Evolutionary conservation across 2,113 vertebrate species (phyloP), one percentile per base, ranked within the genome.

Genomic region (Vulpes ferrilata): DNA sequence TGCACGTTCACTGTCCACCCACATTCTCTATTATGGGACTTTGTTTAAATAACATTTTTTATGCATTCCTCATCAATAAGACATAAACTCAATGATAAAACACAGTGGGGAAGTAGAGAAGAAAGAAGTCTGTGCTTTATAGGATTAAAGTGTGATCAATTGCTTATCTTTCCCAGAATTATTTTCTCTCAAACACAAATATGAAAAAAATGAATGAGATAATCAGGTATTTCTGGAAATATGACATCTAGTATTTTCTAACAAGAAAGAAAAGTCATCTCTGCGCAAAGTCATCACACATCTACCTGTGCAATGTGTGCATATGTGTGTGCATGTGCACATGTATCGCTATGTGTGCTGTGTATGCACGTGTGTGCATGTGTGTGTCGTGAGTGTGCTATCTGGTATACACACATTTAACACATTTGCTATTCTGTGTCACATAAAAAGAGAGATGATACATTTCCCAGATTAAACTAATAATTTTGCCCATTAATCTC

Each of bases 381-480:
- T 48, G 32, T 43, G 20, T 79, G 23, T 53, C 11, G 32, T 43
- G 20, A 79, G 23, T 53, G 16, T 20, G 7, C 1, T 25, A 13
- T 35, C 2, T 30, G 27, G 13, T 79, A 8, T 32, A 38, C 7
- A 53, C 11, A 53, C 32, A 43, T 20, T 83, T 76, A 51, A 95
- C 22, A 64, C 12, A 82, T n/a, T 20, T 48, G 4, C 73, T n/a
- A 51, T 73, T 23, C 3, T 86, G 23, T 38, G 13, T 85, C 30
- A 85, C 57, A 57, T 80, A 13, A 93, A 89, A 92, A 84, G 48
- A 65, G 10, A 91, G 59, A 73, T 19, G 20, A 80, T 25, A 60
- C 9, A 27, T 38, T 96, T 88, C 93, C 62, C 78, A 93, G 16
- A 95, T 64, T 59, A 96, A 88, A 96, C 97, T 85, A 92, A 59